Evolutionary conservation across 1,140 invertebrate species (phyloP).

Genomic region (Drosophila willistoni): DNA sequence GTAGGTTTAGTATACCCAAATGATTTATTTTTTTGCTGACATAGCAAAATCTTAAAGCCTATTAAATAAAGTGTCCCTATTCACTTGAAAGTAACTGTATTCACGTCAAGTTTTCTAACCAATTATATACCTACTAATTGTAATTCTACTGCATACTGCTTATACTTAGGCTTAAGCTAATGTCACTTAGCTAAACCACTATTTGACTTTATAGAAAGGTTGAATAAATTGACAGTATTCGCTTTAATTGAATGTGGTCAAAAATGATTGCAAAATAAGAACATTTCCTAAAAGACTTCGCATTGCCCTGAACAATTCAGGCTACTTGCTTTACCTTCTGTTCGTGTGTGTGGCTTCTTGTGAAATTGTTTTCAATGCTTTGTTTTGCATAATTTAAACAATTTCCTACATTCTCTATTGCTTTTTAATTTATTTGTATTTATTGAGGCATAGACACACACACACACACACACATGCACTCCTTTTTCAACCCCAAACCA

Average conservation of each 20-base stretch:
- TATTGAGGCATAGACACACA: conserved; percentile 52
- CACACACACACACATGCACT: not conserved
- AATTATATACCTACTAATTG: too few species aligned
- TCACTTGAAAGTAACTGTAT: too few species aligned
- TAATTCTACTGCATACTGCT: too few species aligned
- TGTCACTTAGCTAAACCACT: not conserved
- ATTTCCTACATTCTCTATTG: conserved; percentile 29
- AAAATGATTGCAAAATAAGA: not conserved
- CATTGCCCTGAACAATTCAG: not conserved
- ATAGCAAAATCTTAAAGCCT: too few species aligned
- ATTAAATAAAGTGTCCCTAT: too few species aligned
- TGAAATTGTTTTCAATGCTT: conserved; percentile 35
- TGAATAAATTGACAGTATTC: not conserved
- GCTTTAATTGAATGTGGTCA: conserved; percentile 2
- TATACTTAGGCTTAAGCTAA: not conserved
- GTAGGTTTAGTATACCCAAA: too few species aligned
- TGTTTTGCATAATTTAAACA: conserved; percentile 45
- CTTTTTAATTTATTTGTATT: conserved; percentile 63
- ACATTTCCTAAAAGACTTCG: not conserved
- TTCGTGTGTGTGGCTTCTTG: not conserved
- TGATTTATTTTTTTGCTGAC: too few species aligned
- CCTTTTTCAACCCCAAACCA: conserved; percentile 3
- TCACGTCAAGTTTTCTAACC: too few species aligned
- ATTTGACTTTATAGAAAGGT: not conserved
- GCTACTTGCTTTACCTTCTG: not conserved